Percentiles rank a stretch among this genome's conserved stretches.
These are phyloP conservation scores for Drosophila ironensis DNA, from an alignment of 1,140 invertebrate genomes.

Conservation along the genomic window DNA sequence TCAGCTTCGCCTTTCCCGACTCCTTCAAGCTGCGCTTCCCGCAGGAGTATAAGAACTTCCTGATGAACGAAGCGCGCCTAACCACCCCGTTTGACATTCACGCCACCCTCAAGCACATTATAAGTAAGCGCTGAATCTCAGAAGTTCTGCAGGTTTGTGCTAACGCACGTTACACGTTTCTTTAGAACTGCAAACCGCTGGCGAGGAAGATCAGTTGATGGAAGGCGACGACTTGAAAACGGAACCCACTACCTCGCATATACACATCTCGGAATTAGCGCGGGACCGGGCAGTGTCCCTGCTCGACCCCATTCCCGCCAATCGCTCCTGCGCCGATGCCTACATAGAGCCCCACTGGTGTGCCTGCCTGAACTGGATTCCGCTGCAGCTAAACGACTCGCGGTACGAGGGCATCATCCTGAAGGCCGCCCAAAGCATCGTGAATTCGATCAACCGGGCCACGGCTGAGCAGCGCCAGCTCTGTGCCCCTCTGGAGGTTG, in stretches of 20 bases:
- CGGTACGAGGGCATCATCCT: constrained; percentile 70
- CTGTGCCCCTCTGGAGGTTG: constrained; percentile 83
- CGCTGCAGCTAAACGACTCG: constrained; percentile 78
- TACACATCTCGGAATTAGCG: constrained; percentile 53
- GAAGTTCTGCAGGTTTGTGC: too few relatives aligned
- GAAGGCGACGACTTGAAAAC: constrained; percentile 32
- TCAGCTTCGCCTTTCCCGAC: constrained; percentile 89
- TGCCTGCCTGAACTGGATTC: constrained; percentile 90
- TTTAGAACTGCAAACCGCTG: constrained; percentile 54
- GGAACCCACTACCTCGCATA: not conserved
- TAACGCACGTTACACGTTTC: too few relatives aligned
- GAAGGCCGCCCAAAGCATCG: constrained; percentile 83
- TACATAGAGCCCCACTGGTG: constrained; percentile 97
- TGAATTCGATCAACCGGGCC: constrained; percentile 85
- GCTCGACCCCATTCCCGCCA: constrained; percentile 85
- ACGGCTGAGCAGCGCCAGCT: constrained; percentile 82
- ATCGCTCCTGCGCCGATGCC: constrained; percentile 92
- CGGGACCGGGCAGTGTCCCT: constrained; percentile 65
- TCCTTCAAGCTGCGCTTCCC: constrained; percentile 86
- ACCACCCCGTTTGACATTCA: constrained; percentile 92
- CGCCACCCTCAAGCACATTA: constrained; percentile 86
- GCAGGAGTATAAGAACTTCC: constrained; percentile 86
- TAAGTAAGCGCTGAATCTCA: too few relatives aligned
- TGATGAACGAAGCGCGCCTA: constrained; percentile 87
- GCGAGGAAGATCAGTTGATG: constrained; percentile 12